phyloP scores from a whole-genome alignment of 1,140 invertebrate species.

The Pseudobourletiella spinata region DNA sequence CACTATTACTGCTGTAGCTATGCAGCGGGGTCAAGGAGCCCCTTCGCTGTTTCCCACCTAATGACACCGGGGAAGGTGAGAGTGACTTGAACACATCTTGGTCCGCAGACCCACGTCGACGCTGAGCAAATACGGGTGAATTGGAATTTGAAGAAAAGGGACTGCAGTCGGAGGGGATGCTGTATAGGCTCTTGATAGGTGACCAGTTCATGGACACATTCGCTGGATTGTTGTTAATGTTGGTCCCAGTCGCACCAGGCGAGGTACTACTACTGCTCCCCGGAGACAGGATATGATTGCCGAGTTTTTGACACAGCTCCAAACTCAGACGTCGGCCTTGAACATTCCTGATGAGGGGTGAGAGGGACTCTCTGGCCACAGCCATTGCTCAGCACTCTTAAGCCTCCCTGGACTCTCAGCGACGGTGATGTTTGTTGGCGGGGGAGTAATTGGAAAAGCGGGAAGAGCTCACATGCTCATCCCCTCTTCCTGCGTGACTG shows the following conservation, averaged over 20 bases:
- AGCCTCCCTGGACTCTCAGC: too few species aligned
- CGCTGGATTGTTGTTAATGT: not conserved
- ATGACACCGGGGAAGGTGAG: not conserved
- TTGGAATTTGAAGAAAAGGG: not conserved
- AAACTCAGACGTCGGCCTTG: slow-evolving; percentile 19
- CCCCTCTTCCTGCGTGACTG: too few species aligned
- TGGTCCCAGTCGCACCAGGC: too few species aligned
- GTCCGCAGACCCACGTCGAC: slow-evolving; percentile 2
- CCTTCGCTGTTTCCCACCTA: not conserved
- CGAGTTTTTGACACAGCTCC: slow-evolving; percentile 30
- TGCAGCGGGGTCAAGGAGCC: not conserved
- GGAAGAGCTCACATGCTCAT: too few species aligned
- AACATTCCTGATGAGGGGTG: slow-evolving; percentile 19
- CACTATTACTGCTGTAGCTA: not conserved
- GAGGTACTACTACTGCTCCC: not conserved
- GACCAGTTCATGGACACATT: not conserved
- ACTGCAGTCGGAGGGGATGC: too few species aligned
- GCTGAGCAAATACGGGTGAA: not conserved
- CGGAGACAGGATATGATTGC: slow-evolving; percentile 9
- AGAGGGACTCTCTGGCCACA: slow-evolving; percentile 23
- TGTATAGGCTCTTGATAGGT: not conserved
- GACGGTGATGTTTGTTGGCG: too few species aligned
- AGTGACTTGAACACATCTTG: not conserved
- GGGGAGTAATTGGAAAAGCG: too few species aligned
- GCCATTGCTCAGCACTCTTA: too few species aligned